These are phyloP conservation scores for Neopipo cinnamomea DNA, from an alignment of 2,113 vertebrate species.

Conservation along the genomic window DNA sequence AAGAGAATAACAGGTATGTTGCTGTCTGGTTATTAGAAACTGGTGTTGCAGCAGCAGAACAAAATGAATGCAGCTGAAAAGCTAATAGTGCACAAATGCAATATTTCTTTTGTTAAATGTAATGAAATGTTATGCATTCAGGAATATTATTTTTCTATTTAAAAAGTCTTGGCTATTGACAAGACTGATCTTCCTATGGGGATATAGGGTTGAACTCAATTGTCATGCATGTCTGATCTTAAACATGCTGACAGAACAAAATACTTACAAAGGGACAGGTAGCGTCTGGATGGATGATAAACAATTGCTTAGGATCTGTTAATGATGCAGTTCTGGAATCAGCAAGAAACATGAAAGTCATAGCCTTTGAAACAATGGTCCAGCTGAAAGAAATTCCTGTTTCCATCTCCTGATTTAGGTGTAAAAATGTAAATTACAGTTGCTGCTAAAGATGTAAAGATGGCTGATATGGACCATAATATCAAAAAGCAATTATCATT, in stretches of 20 bases:
- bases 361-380: neutral
- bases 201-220: neutral
- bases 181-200: neutral
- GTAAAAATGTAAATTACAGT: neutral
- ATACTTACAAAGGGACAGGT: neutral
- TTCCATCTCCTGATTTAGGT: neutral
- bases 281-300: neutral
- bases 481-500: neutral
- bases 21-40: neutral
- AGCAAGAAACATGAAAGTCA: neutral
- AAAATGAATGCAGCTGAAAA: neutral
- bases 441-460: neutral
- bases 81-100: neutral
- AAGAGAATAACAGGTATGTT: conserved; percentile 81
- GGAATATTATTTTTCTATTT: neutral
- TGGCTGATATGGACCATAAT: neutral
- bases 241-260: neutral
- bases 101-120: neutral
- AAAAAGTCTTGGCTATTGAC: neutral
- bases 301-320: neutral
- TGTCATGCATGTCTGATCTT: neutral
- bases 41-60: neutral
- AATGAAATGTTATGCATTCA: neutral
- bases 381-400: neutral
- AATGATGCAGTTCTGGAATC: neutral